Evolutionary conservation across 2,113 vertebrate genomes (phyloP), one percentile per base, ranked within the genome.

Genomic region (Percina caprodes): DNA sequence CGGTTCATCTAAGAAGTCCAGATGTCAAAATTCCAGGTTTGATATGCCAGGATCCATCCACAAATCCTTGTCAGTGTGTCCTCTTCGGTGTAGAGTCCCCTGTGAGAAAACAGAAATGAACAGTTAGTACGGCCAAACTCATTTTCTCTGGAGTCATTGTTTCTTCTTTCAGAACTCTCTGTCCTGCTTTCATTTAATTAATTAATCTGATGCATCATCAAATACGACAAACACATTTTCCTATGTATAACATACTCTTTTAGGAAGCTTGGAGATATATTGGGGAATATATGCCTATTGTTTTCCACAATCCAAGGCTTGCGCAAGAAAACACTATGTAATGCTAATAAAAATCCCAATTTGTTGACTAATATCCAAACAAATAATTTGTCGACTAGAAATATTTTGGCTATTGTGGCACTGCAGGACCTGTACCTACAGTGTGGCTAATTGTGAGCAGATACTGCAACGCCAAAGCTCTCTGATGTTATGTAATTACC

Each of bases 401-500:
- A 58, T 69, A 24, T 76, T 83, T 77, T 84, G 55, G 51, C 49
- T 39, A 54, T 16, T 1, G 23, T 79, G 74, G 83, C 49, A 68
- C 55, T 39, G 55, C 51, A 77, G 75, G 74, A 85, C 56, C 58
- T 54, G 59, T 54, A 80, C 78, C 77, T 84, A 16, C 70, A 84
- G 54, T 77, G 61, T 71, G 71, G 83, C 83, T 86, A 88, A 92
- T 92, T 89, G 77, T 69, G 79, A 90, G 79, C 66, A 79, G 72
- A 88, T 66, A 87, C 87, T 62, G 91, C 91, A 91, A 89, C 88
- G 82, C 69, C 83, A 61, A 78, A 78, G 80, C 80, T 80, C 72
- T 77, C 19, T 77, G 79, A 73, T 85, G 87, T 93, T 92, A 90
- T 86, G 86, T 92, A 92, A 92, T 89, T 80, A 91, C 89, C 74